A percentile compares a stretch with the other conserved stretches of the same genome.
phyloP scores from a whole-genome alignment of 2,113 vertebrate species.

The Indicator maculatus region DNA sequence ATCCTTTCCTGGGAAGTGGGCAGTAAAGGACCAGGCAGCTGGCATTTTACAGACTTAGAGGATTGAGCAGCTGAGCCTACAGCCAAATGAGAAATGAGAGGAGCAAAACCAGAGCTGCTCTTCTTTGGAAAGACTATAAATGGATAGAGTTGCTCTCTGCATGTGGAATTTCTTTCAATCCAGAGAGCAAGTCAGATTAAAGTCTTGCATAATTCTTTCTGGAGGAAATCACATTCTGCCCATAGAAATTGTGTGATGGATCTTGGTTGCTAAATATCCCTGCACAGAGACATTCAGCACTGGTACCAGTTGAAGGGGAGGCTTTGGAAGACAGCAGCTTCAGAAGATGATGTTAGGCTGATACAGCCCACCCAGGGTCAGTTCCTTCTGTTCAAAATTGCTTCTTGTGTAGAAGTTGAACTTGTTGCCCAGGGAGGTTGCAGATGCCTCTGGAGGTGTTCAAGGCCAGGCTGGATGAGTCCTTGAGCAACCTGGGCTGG shows the following conservation, averaged over 20 bases:
- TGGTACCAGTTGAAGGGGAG: background rate
- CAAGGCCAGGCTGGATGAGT: too few species aligned
- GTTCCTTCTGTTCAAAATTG: background rate
- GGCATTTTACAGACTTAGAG: slow-evolving; percentile 25
- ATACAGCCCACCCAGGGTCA: background rate
- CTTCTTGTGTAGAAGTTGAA: background rate
- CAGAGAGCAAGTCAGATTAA: slow-evolving; percentile 56
- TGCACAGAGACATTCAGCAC: background rate
- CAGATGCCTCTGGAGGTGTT: too few species aligned
- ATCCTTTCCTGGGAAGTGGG: background rate
- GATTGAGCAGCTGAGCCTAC: slow-evolving; percentile 16
- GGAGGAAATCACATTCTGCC: slow-evolving; percentile 25
- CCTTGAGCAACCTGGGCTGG: too few species aligned
- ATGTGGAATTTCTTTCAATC: slow-evolving; percentile 52
- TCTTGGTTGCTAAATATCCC: slow-evolving; percentile 45
- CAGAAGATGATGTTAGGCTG: background rate
- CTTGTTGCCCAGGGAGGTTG: too few species aligned
- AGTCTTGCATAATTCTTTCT: slow-evolving; percentile 30
- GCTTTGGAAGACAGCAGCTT: background rate
- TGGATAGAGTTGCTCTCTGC: slow-evolving; percentile 8
- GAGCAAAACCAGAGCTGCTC: background rate
- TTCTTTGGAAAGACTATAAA: background rate
- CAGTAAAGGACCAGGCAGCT: background rate
- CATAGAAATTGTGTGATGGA: slow-evolving; percentile 18
- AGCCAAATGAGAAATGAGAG: slow-evolving; percentile 24